phyloP scores from a whole-genome alignment of 1,140 invertebrate genomes.

The Homarus americanus region DNA sequence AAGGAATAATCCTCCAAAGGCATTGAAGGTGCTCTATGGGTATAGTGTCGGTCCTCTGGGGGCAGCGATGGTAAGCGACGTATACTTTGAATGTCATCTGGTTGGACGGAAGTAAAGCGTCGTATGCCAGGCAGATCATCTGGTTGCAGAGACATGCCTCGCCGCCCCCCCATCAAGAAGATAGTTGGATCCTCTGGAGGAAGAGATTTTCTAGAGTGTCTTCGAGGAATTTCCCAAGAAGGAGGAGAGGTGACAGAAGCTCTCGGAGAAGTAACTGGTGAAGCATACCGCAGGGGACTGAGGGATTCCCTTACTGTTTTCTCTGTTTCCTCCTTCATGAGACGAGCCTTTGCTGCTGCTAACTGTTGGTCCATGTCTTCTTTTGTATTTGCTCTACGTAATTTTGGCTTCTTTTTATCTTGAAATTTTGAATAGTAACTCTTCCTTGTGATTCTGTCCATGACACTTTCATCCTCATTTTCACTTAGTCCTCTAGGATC shows the following conservation, averaged over 20 bases:
- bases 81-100: conserved; percentile 6
- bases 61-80: conserved; percentile 54
- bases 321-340: conserved; percentile 70
- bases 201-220: conserved; percentile 53
- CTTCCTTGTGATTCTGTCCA: conserved; percentile 90
- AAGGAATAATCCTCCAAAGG: conserved; percentile 31
- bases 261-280: conserved; percentile 54
- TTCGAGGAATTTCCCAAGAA: conserved; percentile 45
- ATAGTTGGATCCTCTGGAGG: conserved; percentile 56
- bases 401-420: conserved; percentile 74
- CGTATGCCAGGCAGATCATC: conserved; percentile 32
- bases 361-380: conserved; percentile 73
- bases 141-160: conserved; percentile 46
- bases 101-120: conserved; percentile 19
- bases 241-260: conserved; percentile 45
- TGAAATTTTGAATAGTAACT: conserved; percentile 94
- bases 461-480: conserved; percentile 85
- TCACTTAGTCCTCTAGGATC: conserved; percentile 49
- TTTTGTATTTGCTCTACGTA: conserved; percentile 53
- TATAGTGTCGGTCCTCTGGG: conserved; percentile 32
- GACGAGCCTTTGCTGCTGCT: conserved; percentile 71
- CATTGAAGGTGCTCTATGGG: conserved; percentile 53
- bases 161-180: conserved; percentile 18
- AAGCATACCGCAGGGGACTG: conserved; percentile 40
- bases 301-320: conserved; percentile 43